These are phyloP conservation scores for Syrmaticus mikado DNA, from an alignment of 2,113 vertebrate species.

Conservation along the genomic window DNA sequence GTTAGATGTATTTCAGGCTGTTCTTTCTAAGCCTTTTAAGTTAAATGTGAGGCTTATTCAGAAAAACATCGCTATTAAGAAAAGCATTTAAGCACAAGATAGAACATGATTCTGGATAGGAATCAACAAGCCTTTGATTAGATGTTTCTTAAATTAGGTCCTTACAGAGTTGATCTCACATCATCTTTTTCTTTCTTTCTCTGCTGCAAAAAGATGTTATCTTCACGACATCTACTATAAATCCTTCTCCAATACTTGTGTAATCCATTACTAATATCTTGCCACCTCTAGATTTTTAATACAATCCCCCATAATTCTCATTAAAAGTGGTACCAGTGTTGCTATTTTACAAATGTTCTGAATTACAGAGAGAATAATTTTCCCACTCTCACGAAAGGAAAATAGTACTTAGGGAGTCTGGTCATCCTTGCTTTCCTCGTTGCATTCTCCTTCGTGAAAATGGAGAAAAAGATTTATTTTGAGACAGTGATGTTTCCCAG, in stretches of 20 bases:
- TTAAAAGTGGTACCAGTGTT: neutral
- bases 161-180: neutral
- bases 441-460: neutral
- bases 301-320: neutral
- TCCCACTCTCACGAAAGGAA: neutral
- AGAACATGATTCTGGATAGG: neutral
- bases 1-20: neutral
- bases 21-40: neutral
- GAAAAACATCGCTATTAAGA: neutral
- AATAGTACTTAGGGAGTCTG: neutral
- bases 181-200: neutral
- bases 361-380: neutral
- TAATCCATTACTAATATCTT: neutral
- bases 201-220: neutral
- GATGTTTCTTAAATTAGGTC: neutral
- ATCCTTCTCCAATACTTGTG: neutral
- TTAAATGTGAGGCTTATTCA: neutral
- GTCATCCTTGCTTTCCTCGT: neutral
- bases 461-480: neutral
- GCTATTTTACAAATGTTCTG: neutral
- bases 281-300: neutral
- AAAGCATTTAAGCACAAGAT: neutral
- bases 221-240: neutral
- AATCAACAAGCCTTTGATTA: neutral
- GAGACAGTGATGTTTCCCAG: slow-evolving; percentile 24